Percentiles rank a stretch among this genome's conserved stretches.
Evolutionary conservation across 2,888 invertebrate species (phyloP).

Genomic region (Erebia epiphron): DNA sequence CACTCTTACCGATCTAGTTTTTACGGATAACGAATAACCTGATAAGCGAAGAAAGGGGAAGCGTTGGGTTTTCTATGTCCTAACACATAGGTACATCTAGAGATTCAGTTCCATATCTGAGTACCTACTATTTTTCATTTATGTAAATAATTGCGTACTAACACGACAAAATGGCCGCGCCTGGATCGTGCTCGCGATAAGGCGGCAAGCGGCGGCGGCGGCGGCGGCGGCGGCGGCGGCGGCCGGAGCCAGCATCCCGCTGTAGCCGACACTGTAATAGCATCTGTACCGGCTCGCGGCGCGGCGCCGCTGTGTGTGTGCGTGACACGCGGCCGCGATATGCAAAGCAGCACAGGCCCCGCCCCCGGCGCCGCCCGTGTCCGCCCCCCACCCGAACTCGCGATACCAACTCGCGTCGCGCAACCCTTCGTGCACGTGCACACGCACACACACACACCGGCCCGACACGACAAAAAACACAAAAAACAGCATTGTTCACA

Average conservation of each 20-base stretch:
- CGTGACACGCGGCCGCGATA: neutral
- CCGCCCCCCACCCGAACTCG: neutral
- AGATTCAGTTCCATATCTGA: neutral
- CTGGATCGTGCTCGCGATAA: neutral
- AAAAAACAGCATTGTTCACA: constrained; percentile 1
- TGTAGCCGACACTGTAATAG: neutral
- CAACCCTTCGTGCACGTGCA: constrained; percentile 2
- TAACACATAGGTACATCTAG: neutral
- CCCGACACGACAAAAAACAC: neutral
- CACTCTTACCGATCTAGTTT: no score
- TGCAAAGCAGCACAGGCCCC: constrained; percentile 12
- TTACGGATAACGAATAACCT: no score
- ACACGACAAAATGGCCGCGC: neutral
- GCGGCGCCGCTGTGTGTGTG: neutral
- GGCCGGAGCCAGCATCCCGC: neutral
- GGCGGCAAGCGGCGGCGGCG: neutral
- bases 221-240: no score
- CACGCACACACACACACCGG: neutral
- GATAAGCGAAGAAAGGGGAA: neutral
- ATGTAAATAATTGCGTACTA: neutral
- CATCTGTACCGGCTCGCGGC: constrained; percentile 3
- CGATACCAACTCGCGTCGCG: neutral
- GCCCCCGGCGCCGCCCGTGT: constrained; percentile 13
- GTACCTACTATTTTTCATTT: neutral
- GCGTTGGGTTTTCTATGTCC: neutral